These are phyloP conservation scores for Cyprinodon brontotheroides DNA, from an alignment of 2,113 vertebrate species.

Conservation along the genomic window DNA sequence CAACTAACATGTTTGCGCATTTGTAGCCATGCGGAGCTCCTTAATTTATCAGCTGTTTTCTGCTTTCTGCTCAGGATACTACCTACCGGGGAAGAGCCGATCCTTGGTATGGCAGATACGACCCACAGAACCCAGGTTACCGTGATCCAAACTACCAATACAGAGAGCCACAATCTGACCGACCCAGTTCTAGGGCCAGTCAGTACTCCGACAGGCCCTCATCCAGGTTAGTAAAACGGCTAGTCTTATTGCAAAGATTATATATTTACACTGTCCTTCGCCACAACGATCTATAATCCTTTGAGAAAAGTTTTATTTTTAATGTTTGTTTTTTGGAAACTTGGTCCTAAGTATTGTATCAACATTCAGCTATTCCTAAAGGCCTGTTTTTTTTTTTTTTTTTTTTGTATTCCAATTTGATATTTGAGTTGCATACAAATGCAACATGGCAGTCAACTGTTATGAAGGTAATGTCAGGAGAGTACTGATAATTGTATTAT, in stretches of 20 bases:
- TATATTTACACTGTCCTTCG: not conserved
- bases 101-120: constrained; percentile 82
- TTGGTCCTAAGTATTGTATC: not conserved
- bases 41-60: not conserved
- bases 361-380: not conserved
- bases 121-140: constrained; percentile 72
- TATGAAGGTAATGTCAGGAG: too few relatives aligned
- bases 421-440: too few relatives aligned
- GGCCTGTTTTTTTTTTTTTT: too few relatives aligned
- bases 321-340: not conserved
- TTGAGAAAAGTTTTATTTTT: not conserved
- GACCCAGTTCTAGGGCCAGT: constrained; percentile 89
- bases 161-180: constrained; percentile 82
- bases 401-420: too few relatives aligned
- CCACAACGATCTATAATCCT: too few relatives aligned
- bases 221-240: constrained; percentile 81
- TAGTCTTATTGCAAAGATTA: not conserved
- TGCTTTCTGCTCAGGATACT: constrained; percentile 75
- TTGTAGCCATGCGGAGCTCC: not conserved
- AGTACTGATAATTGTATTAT: too few relatives aligned
- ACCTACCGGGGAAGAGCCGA: constrained; percentile 81
- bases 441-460: too few relatives aligned
- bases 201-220: constrained; percentile 91
- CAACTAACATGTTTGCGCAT: not conserved
- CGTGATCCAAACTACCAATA: constrained; percentile 81